Base-by-base conservation (phyloP, 2,113 vertebrate species). In the Nicator chloris region DNA sequence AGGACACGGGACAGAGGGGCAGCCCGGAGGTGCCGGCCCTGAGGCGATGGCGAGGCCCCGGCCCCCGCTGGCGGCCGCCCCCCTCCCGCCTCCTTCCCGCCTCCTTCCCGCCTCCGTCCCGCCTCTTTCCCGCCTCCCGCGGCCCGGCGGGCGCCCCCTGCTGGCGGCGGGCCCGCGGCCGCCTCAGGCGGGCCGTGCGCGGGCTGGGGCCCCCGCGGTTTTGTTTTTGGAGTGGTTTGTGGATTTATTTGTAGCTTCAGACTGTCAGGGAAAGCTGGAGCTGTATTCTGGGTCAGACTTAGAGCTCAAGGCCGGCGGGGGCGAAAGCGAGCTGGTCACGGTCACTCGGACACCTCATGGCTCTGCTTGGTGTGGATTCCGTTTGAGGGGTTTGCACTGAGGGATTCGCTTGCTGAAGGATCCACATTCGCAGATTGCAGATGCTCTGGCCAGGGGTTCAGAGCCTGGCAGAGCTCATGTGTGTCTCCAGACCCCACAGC, bases 301-400 rank as follows among this genome's bases (percentile, higher is more conserved):
- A 16, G 37, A 68, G 51, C 70, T 21, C 5, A 3, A 35, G 12
- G 57, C 17, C 7, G 6, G 70, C 1, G 0, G 18, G 19, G 35
- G 22, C 70, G 66, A 50, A 40, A 31, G 69, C 1, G 3, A 33
- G 65, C 35, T 7, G 70, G 56, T 35, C 9, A 1, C 1, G 2
- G 59, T 14, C 1, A 0, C n/a, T 21, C 1, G 4, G 66, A 5
- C 1, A 4, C 49, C 26, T 44, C 35, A 0, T 1, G 61, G 12
- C 30, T 21, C 26, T 6, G 7, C 2, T 1, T 68, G 37, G 13
- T 2, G 28, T 24, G 78, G 61, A 4, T 61, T 35, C 14, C 1
- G 3, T 30, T 3, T 2, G 61, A 47, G 68, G 53, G 37, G 44
- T 7, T 80, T 1, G 4, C 8, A 0, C 10, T 4, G 42, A 44